Conservation (phyloP, 2,888 invertebrate species). For the Clitarchus hookeri region DNA sequence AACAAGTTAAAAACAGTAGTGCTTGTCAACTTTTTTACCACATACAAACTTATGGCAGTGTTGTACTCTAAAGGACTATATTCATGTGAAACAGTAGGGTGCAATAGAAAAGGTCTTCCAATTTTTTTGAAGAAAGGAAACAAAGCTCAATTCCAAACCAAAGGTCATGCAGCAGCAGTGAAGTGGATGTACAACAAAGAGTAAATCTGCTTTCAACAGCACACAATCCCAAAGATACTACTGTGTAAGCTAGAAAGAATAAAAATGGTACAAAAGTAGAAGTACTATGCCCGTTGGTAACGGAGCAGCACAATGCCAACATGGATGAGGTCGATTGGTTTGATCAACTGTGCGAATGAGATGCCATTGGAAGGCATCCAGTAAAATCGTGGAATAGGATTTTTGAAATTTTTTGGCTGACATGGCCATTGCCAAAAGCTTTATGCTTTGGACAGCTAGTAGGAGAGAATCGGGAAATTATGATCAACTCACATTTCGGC, state of each 20-base stretch:
- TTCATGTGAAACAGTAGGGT: neutral
- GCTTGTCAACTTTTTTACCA: neutral
- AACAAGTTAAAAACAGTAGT: neutral
- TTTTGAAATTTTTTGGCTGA: constrained; percentile 30
- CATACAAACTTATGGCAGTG: neutral
- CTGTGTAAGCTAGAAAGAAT: constrained; percentile 27
- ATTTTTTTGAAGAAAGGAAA: neutral
- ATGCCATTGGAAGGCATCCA: constrained; percentile 28
- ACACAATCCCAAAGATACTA: constrained; percentile 31
- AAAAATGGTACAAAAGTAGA: constrained; percentile 11
- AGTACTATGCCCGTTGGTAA: no score
- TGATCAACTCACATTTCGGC: constrained; percentile 29
- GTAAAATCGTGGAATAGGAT: constrained; percentile 31
- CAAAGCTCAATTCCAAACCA: neutral
- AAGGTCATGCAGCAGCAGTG: neutral
- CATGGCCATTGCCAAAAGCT: constrained; percentile 30
- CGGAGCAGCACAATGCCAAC: constrained; percentile 16
- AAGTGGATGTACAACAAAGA: constrained; percentile 24
- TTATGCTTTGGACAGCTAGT: constrained; percentile 30
- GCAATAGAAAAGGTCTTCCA: neutral
- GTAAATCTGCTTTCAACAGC: constrained; percentile 32
- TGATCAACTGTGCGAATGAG: constrained; percentile 30
- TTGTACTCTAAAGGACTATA: neutral
- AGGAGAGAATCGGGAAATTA: constrained; percentile 18
- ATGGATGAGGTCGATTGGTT: constrained; percentile 34